These are phyloP conservation scores for Agapostemon virescens DNA, from an alignment of 2,888 invertebrate species.

Conservation along the genomic window DNA sequence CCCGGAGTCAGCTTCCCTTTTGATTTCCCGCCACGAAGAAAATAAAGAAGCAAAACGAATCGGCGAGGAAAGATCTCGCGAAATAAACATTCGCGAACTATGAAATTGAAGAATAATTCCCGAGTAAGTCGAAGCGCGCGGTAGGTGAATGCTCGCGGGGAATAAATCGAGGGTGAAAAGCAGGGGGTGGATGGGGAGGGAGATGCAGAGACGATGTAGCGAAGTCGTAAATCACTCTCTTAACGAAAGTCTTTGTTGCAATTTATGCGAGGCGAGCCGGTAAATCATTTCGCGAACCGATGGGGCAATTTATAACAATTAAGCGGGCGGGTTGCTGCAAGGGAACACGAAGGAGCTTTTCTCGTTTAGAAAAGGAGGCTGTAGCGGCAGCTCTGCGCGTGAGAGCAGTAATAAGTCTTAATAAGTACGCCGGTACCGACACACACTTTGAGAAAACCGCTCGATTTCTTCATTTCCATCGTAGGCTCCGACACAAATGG, in stretches of 20 bases:
- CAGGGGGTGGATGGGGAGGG: slow-evolving; percentile 17
- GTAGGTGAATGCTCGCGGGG: slow-evolving; percentile 55
- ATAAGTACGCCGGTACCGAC: slow-evolving; percentile 63
- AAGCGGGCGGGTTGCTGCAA: slow-evolving; percentile 59
- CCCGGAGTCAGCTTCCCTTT: not conserved
- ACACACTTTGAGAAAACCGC: slow-evolving; percentile 41
- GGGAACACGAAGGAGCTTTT: slow-evolving; percentile 53
- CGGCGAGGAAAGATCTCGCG: not conserved
- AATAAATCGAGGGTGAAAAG: slow-evolving; percentile 65
- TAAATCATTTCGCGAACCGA: slow-evolving; percentile 78
- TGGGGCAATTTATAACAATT: slow-evolving; percentile 80
- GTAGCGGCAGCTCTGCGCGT: slow-evolving; percentile 48
- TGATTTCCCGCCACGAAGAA: not conserved
- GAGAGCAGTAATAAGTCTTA: slow-evolving; percentile 68
- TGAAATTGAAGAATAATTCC: slow-evolving; percentile 60
- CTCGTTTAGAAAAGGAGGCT: slow-evolving; percentile 65
- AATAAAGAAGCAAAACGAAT: slow-evolving; percentile 42
- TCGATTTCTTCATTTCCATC: slow-evolving; percentile 12
- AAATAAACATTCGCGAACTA: slow-evolving; percentile 44
- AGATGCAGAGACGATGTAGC: slow-evolving; percentile 61
- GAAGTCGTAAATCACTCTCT: slow-evolving; percentile 78
- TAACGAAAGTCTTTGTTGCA: slow-evolving; percentile 79
- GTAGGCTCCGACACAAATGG: not conserved
- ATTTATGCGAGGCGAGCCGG: slow-evolving; percentile 75
- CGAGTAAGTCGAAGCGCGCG: slow-evolving; percentile 4